Evolutionary conservation across 2,113 vertebrate genomes (phyloP), one percentile per base, ranked within the genome.

Genomic region (Dasyprocta punctata): DNA sequence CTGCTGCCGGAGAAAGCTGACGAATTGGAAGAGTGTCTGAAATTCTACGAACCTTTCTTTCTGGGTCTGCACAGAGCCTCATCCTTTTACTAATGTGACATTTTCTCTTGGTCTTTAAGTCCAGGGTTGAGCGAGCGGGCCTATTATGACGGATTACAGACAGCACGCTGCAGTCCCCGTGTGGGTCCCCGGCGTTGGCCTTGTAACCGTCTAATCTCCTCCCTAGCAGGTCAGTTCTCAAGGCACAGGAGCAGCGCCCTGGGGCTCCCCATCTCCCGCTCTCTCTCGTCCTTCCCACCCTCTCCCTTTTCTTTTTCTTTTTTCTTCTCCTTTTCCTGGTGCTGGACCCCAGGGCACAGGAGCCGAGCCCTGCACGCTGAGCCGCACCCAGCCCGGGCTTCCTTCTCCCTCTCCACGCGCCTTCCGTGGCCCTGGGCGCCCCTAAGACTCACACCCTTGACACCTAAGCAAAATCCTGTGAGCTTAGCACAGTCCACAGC

Each of bases 31-130:
- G 54, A 52, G 1, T 38, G 19, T 69, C 20, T 60, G 63, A 94
- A 89, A 91, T 73, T 30, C 56, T 95, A 69, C 78, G 58, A 93
- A 90, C 95, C 92, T 97, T 65, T 67, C 78, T 5, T 77, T 95
- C 85, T 75, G 69, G 89, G 78, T 78, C 94, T 11, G 52, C 44
- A 56, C 47, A 77, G 67, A 81, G 63, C 9, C 90, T 95, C 93
- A 47, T 88, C 93, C 90, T 67, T 95, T 95, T 78, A 69, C 80
- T 90, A 95, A 88, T 90, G 73, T 95, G 93, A 89, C 86, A 94
- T 93, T 78, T 94, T 96, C 77, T 85, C 58, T 65, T 56, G 19
- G 69, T 80, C 77, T 86, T 90, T 30, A 92, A 95, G 38, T 86
- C 58, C 84, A 67, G 24, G 54, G 49, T 97, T 96, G 89, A 94